Conservation (phyloP, 2,888 invertebrate species). For the Dynastes maya region DNA sequence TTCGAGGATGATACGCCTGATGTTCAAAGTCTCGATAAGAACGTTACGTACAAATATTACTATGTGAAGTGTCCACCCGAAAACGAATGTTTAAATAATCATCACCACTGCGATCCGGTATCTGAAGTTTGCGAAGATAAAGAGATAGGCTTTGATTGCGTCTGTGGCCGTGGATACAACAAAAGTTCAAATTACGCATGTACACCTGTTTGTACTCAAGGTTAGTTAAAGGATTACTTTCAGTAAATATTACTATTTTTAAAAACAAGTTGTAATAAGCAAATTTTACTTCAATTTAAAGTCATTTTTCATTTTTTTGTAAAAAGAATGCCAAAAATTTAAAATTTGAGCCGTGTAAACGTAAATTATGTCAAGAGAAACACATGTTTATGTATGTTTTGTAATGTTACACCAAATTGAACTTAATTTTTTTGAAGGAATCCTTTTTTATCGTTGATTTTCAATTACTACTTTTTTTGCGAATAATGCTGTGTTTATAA, state of each 20-base stretch:
- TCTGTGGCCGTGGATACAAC: slow-evolving; percentile 84
- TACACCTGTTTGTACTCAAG: slow-evolving; percentile 86
- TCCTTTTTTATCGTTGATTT: no score
- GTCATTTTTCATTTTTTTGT: no score
- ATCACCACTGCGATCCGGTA: slow-evolving; percentile 90
- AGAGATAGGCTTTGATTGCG: slow-evolving; percentile 86
- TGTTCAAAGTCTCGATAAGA: slow-evolving; percentile 62
- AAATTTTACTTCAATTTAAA: no score
- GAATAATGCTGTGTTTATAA: no score
- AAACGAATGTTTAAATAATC: slow-evolving; percentile 92
- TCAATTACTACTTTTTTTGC: no score
- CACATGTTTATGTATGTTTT: no score
- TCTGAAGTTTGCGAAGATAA: slow-evolving; percentile 92
- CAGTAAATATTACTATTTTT: background rate
- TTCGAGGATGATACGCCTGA: slow-evolving; percentile 74
- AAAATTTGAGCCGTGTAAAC: no score
- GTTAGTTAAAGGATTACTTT: slow-evolving; percentile 54
- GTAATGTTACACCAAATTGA: no score
- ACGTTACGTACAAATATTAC: slow-evolving; percentile 84
- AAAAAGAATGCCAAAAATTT: no score
- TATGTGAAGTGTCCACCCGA: slow-evolving; percentile 93
- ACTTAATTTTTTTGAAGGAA: no score
- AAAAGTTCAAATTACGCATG: slow-evolving; percentile 75
- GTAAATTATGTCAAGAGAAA: no score
- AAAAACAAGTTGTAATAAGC: no score